Percentiles rank a stretch among this genome's conserved stretches.
Evolutionary conservation across 2,888 invertebrate genomes (phyloP).

Genomic region (Lasioglossum vierecki): DNA sequence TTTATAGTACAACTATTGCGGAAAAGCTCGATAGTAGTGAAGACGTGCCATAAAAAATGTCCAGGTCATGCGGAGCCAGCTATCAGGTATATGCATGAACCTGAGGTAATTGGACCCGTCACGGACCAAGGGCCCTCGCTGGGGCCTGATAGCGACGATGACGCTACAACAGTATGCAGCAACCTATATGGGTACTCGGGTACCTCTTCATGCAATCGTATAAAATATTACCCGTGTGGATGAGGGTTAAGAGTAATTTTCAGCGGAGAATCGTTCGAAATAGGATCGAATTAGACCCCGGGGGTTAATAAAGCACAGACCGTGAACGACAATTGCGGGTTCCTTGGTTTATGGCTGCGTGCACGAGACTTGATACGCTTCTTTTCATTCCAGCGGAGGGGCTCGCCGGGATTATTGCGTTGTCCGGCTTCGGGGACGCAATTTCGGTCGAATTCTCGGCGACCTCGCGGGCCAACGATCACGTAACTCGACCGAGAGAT

Average conservation of each 20-base stretch:
- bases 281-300: not conserved
- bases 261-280: not conserved
- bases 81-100: too few species aligned
- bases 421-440: conserved; percentile 68
- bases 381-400: conserved; percentile 32
- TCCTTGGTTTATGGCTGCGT: not conserved
- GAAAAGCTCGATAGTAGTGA: too few species aligned
- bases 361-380: conserved; percentile 29
- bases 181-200: too few species aligned
- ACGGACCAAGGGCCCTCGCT: too few species aligned
- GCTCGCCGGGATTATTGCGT: conserved; percentile 64
- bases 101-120: too few species aligned
- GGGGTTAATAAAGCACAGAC: not conserved
- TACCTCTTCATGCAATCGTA: too few species aligned
- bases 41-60: too few species aligned
- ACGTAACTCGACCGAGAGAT: conserved; percentile 60
- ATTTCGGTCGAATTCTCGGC: conserved; percentile 57
- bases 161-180: too few species aligned
- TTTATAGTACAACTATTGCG: too few species aligned
- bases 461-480: conserved; percentile 59
- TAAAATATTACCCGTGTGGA: too few species aligned
- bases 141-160: too few species aligned
- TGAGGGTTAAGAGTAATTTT: not conserved
- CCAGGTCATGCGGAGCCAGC: too few species aligned
- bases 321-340: not conserved